Conservation (phyloP, 2,888 invertebrate genomes). For the Epirrhoe tristata region DNA sequence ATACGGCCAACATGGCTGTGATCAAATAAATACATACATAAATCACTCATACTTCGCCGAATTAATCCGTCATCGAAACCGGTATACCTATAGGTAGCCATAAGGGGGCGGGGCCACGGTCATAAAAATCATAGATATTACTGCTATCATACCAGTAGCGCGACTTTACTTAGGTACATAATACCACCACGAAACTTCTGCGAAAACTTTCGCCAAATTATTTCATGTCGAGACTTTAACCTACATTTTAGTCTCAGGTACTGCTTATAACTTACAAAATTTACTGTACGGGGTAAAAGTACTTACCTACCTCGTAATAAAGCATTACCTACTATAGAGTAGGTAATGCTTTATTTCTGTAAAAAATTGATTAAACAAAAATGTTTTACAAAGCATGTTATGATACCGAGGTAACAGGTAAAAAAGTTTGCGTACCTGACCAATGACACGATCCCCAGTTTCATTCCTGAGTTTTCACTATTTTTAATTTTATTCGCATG, state of each 20-base stretch:
- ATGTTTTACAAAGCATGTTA: too few relatives aligned
- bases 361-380: too few relatives aligned
- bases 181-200: not conserved
- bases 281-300: too few relatives aligned
- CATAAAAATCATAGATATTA: constrained; percentile 13
- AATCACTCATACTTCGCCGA: constrained; percentile 14
- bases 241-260: too few relatives aligned
- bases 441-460: not conserved
- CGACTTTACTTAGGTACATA: not conserved
- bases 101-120: constrained; percentile 8
- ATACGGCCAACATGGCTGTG: too few relatives aligned
- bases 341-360: too few relatives aligned
- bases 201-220: not conserved
- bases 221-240: not conserved
- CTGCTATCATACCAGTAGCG: constrained; percentile 8
- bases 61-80: constrained; percentile 4
- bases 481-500: not conserved
- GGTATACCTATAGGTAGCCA: constrained; percentile 7
- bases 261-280: too few relatives aligned
- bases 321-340: too few relatives aligned
- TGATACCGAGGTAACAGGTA: not conserved
- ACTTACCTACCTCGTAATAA: too few relatives aligned
- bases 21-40: constrained; percentile 2
- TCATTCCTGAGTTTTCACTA: not conserved
- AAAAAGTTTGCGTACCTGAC: not conserved